phyloP scores from a whole-genome alignment of 2,888 invertebrate species.

The Bellardia pandia region DNA sequence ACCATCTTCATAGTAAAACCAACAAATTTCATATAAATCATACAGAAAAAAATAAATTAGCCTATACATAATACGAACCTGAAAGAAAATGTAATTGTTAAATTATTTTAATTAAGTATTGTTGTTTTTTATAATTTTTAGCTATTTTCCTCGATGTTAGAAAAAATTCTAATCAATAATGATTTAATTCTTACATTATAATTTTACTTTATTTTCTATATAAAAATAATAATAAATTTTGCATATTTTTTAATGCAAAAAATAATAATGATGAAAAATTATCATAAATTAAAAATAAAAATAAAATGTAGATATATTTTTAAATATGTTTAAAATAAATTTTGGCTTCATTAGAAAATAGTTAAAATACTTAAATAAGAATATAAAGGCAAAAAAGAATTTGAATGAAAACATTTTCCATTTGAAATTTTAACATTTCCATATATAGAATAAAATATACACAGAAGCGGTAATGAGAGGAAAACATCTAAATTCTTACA shows the following conservation, averaged over 20 bases:
- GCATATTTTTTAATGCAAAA: constrained; percentile 56
- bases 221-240: constrained; percentile 36
- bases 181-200: constrained; percentile 24
- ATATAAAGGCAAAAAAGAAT: neutral
- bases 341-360: constrained; percentile 31
- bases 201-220: constrained; percentile 35
- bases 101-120: constrained; percentile 46
- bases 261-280: constrained; percentile 22
- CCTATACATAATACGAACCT: neutral
- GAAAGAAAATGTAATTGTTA: constrained; percentile 13
- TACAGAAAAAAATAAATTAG: neutral
- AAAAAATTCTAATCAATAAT: neutral
- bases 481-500: too few relatives aligned
- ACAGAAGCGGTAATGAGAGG: too few relatives aligned
- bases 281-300: constrained; percentile 23
- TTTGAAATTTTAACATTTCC: too few relatives aligned
- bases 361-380: neutral
- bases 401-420: too few relatives aligned
- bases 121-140: constrained; percentile 6
- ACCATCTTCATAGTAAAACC: constrained; percentile 35
- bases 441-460: too few relatives aligned
- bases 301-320: neutral
- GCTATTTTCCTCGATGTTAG: constrained; percentile 16
- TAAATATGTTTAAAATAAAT: constrained; percentile 28
- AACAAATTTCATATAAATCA: neutral